These are phyloP conservation scores for Lichenostomus cassidix DNA, from an alignment of 2,113 vertebrate genomes.

Conservation along the genomic window DNA sequence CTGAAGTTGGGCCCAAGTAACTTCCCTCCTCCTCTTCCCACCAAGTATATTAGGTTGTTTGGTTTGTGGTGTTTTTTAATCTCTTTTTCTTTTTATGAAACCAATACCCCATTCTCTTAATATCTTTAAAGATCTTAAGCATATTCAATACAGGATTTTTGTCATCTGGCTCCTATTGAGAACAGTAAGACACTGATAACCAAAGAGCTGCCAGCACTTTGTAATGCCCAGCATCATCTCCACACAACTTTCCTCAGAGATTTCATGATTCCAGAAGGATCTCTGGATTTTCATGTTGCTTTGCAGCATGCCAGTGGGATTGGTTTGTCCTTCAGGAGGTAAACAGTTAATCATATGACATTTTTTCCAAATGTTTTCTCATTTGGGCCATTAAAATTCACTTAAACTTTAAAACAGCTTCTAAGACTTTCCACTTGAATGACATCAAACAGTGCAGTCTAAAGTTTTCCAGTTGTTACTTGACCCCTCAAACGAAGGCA, in stretches of 20 bases:
- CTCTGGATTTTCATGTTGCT: neutral
- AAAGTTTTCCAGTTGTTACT: conserved; percentile 48
- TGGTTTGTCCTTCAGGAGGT: neutral
- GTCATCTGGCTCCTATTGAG: neutral
- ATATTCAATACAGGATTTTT: neutral
- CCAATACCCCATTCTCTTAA: neutral
- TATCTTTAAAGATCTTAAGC: neutral
- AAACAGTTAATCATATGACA: conserved; percentile 1
- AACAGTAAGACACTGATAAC: neutral
- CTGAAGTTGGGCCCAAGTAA: neutral
- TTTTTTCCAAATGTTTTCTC: conserved; percentile 36
- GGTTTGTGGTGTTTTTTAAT: neutral
- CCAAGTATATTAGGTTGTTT: neutral
- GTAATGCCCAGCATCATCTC: neutral
- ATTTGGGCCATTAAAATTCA: conserved; percentile 49
- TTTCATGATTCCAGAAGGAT: neutral
- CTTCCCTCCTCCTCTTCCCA: neutral
- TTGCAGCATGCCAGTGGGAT: neutral
- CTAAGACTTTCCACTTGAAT: conserved; percentile 57
- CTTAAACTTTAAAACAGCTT: conserved; percentile 44
- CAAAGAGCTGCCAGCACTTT: neutral
- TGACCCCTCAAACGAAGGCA: neutral
- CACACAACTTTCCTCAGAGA: neutral
- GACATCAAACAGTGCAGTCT: conserved; percentile 31
- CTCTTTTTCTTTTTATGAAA: neutral